Conservation (phyloP, 2,888 invertebrate species). For the Vannuccia rotundouncinata region DNA sequence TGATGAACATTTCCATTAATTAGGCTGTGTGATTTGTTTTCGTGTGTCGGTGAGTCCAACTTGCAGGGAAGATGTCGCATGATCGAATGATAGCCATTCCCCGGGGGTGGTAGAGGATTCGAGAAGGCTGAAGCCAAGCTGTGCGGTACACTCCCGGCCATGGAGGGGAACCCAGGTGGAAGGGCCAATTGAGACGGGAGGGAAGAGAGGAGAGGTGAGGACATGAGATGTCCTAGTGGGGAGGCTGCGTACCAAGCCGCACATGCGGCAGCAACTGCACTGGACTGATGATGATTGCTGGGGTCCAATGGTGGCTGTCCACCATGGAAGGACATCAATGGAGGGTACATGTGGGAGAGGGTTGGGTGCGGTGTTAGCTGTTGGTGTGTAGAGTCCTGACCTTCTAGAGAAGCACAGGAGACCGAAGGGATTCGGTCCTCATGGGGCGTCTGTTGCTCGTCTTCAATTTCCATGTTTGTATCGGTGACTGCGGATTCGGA, state of each 20-base stretch:
- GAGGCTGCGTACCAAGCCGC: constrained; percentile 12
- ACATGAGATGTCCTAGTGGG: neutral
- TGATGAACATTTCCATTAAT: neutral
- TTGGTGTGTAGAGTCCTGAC: no score
- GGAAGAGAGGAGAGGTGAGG: neutral
- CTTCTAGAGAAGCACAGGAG: no score
- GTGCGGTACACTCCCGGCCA: neutral
- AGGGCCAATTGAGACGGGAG: neutral
- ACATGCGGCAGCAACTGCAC: constrained; percentile 2
- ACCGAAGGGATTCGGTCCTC: no score
- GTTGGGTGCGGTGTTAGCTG: no score
- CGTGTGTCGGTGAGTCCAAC: neutral
- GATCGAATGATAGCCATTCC: neutral
- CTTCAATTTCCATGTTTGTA: neutral
- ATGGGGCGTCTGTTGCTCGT: neutral
- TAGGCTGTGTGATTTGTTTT: neutral
- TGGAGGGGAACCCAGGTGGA: neutral
- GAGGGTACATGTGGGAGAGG: neutral
- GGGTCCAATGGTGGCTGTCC: neutral
- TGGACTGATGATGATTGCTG: neutral
- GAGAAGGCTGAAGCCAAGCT: neutral
- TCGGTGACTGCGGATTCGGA: neutral
- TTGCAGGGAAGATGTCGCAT: constrained; percentile 1
- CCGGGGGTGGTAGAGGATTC: neutral
- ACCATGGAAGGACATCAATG: neutral